Evolutionary conservation across 1,140 invertebrate genomes (phyloP).

Genomic region (Globodera rostochiensis): DNA sequence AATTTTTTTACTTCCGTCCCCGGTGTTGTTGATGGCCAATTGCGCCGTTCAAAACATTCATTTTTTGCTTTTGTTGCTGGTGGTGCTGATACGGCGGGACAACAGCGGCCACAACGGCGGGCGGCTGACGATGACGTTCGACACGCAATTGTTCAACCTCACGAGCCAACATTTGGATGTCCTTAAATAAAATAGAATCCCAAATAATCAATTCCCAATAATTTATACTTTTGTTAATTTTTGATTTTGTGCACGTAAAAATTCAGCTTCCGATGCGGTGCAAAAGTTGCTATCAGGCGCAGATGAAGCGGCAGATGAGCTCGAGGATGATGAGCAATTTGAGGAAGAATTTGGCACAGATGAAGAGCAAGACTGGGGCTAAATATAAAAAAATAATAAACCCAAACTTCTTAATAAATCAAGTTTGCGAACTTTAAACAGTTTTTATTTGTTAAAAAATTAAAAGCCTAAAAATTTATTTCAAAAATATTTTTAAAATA

Average conservation of each 20-base stretch:
- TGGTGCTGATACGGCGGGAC: background rate
- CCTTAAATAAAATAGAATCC: background rate
- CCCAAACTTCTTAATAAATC: too few relatives aligned
- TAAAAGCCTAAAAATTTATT: background rate
- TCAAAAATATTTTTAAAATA: too few relatives aligned
- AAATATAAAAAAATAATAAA: background rate
- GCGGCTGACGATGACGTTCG: background rate
- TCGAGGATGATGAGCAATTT: constrained; percentile 17
- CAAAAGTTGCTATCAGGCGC: constrained; percentile 6
- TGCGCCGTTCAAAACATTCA: background rate
- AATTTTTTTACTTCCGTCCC: background rate
- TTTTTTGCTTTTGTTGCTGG: background rate
- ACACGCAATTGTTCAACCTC: constrained; percentile 11
- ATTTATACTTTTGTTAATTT: constrained; percentile 17
- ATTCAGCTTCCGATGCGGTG: constrained; percentile 11
- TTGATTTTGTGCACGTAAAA: constrained; percentile 31
- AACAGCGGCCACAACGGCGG: too few relatives aligned
- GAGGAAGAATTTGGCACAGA: constrained; percentile 9
- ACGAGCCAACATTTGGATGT: constrained; percentile 6
- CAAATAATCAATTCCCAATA: background rate
- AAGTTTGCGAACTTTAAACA: too few relatives aligned
- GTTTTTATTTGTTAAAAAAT: background rate
- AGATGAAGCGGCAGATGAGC: constrained; percentile 4
- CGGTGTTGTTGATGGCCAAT: background rate
- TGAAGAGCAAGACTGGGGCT: constrained; percentile 2